These are phyloP conservation scores for Chlorodrepanis virens DNA, from an alignment of 2,113 vertebrate genomes.

Conservation along the genomic window DNA sequence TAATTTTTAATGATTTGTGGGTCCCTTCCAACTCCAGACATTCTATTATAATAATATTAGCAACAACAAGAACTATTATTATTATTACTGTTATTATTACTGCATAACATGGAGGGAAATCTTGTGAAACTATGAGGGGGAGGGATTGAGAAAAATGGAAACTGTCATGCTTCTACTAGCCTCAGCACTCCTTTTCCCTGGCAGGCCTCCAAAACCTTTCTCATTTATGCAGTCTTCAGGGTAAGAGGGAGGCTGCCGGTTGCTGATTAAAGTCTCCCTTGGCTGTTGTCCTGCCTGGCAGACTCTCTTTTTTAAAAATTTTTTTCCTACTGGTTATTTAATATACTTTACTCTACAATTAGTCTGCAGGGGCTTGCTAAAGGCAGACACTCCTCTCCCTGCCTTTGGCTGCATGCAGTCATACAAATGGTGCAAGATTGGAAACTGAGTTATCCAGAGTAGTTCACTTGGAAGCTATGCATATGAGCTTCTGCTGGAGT, in stretches of 20 bases:
- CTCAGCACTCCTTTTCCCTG: not conserved
- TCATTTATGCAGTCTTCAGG: slow-evolving; percentile 16
- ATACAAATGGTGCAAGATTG: not conserved
- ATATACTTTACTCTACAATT: slow-evolving; percentile 25
- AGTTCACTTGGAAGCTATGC: not conserved
- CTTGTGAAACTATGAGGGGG: not conserved
- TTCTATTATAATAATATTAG: not conserved
- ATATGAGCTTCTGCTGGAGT: not conserved
- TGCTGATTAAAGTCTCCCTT: slow-evolving; percentile 38
- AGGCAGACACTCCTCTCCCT: not conserved
- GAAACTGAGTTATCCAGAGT: not conserved
- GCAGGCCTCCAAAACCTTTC: slow-evolving; percentile 4
- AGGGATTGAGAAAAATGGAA: not conserved
- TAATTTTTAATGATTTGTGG: not conserved
- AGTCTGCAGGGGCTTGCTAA: not conserved
- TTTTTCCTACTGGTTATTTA: not conserved
- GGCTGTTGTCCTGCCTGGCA: slow-evolving; percentile 31
- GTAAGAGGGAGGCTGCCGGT: not conserved
- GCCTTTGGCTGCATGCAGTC: not conserved
- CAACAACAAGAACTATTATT: no score
- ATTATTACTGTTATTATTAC: not conserved
- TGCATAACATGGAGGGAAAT: not conserved
- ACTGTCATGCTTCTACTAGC: not conserved
- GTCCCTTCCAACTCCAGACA: not conserved
- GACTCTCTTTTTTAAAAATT: not conserved